Base-by-base conservation (phyloP, 2,888 invertebrate genomes). In the Scaptomyza polygonia region DNA sequence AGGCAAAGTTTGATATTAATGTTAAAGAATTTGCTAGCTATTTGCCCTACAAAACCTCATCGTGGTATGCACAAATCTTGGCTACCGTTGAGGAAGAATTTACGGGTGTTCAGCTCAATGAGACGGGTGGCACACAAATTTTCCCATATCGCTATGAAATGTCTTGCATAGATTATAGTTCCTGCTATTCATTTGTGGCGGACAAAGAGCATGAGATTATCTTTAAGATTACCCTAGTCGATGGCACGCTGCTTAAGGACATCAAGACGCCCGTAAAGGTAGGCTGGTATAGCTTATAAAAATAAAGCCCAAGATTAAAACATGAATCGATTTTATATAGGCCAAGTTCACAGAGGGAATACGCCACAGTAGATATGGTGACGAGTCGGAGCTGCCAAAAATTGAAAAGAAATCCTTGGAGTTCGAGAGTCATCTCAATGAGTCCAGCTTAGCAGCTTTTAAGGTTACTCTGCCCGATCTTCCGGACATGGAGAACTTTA, bases 21-120 rank as follows among this genome's bases (percentile, higher is more conserved):
- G 72, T 90, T 0, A 89, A 88, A 55, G 84, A 88, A 5, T 90
- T 81, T 29, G 88, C 77, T 5, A 62, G 62, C 3, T 75, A 64
- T 47, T 58, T 89, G 57, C 80, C 71, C 0, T 67, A 66, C 48
- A 70, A 84, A 5, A 70, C 74, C 0, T 70, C 72, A 0, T n/a
- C 81, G 0, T 48, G 67, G 1, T 86, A 71, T 27, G 58, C 85
- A 7, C 70, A 73, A 11, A 94, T 98, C 48, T 96, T 97, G 89
- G 98, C 97, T 0, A 95, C 96, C 6, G 95, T 99, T 3, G 97
- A 98, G 90, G 99, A 99, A 92, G 95, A 95, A 57, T 93, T 97
- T 75, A 98, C 98, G 4, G 92, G 90, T 2, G 94, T 97, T 52
- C 94, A 95, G 78, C 96, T 98, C 87, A 97, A 97, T 89, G 94